Percentiles rank a stretch among this genome's conserved stretches.
phyloP scores from a whole-genome alignment of 2,797 vertebrate species.

The Tinamus major region DNA sequence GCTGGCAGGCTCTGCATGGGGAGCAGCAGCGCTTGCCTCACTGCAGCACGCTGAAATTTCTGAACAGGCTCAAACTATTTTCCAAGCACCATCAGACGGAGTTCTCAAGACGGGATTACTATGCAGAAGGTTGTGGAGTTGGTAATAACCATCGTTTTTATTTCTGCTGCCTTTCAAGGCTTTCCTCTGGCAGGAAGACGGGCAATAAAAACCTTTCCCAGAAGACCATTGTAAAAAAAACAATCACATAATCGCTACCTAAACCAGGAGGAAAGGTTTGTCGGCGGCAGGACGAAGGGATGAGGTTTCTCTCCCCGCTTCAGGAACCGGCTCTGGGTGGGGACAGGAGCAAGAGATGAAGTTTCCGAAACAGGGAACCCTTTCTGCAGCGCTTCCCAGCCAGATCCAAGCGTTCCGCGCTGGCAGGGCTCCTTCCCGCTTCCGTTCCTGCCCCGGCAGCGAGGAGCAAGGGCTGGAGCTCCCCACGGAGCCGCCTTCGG shows the following conservation, averaged over 20 bases:
- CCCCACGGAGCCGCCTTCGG: accelerated
- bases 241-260: accelerated
- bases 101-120: background rate
- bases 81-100: background rate
- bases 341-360: slow-evolving; percentile 9
- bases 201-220: background rate
- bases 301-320: background rate
- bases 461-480: accelerated
- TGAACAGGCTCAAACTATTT: background rate
- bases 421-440: slow-evolving; percentile 10
- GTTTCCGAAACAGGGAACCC: slow-evolving; percentile 6
- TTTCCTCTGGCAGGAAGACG: background rate
- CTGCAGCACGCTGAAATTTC: background rate
- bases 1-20: background rate
- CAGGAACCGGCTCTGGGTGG: slow-evolving; percentile 21
- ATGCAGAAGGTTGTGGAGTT: background rate
- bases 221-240: background rate
- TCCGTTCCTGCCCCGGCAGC: background rate
- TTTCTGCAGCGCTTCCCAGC: background rate
- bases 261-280: background rate
- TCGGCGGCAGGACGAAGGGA: background rate
- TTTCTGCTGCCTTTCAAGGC: background rate
- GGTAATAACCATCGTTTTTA: accelerated
- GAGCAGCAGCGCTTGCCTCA: background rate
- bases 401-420: background rate